phyloP scores from a whole-genome alignment of 2,113 vertebrate genomes.

The Egretta garzetta region DNA sequence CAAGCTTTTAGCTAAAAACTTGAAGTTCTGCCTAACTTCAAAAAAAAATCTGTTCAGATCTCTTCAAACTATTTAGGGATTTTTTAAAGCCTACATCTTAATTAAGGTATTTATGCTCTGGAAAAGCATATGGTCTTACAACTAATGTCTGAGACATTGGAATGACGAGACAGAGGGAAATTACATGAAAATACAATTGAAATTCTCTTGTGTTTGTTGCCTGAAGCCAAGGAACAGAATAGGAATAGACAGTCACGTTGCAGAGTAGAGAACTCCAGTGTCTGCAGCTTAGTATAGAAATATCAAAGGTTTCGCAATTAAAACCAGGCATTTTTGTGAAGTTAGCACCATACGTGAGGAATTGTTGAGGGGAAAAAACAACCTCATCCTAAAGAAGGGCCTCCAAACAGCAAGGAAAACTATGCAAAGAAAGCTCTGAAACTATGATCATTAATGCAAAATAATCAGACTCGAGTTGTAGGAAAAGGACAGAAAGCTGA shows the following conservation, averaged over 20 bases:
- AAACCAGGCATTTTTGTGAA: neutral
- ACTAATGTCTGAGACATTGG: constrained; percentile 2
- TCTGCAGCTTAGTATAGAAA: neutral
- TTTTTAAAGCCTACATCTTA: constrained; percentile 15
- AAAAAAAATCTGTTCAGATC: neutral
- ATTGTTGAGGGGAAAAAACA: neutral
- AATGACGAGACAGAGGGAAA: neutral
- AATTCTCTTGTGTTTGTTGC: neutral
- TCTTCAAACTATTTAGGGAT: constrained; percentile 1
- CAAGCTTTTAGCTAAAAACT: neutral
- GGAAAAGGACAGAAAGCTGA: neutral
- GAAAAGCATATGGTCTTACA: constrained; percentile 4
- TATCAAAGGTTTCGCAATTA: neutral
- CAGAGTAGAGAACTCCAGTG: neutral
- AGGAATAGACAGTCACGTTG: constrained; percentile 6
- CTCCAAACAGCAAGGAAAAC: neutral
- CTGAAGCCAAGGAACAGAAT: constrained; percentile 24
- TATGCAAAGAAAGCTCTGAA: neutral
- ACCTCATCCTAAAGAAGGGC: neutral
- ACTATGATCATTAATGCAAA: neutral
- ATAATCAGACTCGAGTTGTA: neutral
- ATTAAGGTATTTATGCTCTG: constrained; percentile 23
- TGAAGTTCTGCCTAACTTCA: neutral
- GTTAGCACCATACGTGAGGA: neutral
- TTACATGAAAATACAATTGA: neutral